These are phyloP conservation scores for Caenorhabditis angaria DNA, from an alignment of 2,888 invertebrate genomes.

Conservation along the genomic window DNA sequence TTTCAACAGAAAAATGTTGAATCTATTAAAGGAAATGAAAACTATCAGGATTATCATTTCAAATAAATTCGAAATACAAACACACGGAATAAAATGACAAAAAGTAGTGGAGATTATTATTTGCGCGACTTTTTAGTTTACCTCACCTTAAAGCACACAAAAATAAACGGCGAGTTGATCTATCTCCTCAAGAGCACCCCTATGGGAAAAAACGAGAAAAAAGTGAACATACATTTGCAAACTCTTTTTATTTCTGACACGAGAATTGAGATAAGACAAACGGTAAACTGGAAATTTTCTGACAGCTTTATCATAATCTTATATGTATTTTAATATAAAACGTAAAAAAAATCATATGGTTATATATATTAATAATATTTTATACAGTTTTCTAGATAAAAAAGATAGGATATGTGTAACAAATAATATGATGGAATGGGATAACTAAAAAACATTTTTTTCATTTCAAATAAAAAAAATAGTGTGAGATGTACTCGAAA, in stretches of 20 bases:
- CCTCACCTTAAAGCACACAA: conserved; percentile 1
- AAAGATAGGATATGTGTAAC: not conserved
- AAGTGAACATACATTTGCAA: conserved; percentile 20
- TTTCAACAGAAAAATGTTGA: not conserved
- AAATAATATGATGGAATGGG: no score
- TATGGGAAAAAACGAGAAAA: conserved; percentile 14
- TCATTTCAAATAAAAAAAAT: no score
- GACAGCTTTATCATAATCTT: conserved; percentile 7
- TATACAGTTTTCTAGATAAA: not conserved
- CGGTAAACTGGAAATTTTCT: conserved; percentile 11
- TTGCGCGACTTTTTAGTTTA: conserved; percentile 3
- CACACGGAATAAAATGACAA: not conserved
- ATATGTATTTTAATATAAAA: not conserved
- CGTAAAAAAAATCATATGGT: not conserved
- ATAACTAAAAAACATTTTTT: no score
- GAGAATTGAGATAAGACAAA: not conserved
- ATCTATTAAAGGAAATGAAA: not conserved
- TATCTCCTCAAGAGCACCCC: not conserved
- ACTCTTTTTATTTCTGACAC: conserved; percentile 5
- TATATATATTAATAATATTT: no score
- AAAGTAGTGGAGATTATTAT: not conserved
- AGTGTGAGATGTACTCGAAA: conserved; percentile 4
- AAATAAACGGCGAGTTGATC: not conserved
- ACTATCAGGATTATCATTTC: no score
- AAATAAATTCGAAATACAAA: conserved; percentile 1